Evolutionary conservation across 1,140 invertebrate genomes (phyloP).

Genomic region (Drosophila sechellia): DNA sequence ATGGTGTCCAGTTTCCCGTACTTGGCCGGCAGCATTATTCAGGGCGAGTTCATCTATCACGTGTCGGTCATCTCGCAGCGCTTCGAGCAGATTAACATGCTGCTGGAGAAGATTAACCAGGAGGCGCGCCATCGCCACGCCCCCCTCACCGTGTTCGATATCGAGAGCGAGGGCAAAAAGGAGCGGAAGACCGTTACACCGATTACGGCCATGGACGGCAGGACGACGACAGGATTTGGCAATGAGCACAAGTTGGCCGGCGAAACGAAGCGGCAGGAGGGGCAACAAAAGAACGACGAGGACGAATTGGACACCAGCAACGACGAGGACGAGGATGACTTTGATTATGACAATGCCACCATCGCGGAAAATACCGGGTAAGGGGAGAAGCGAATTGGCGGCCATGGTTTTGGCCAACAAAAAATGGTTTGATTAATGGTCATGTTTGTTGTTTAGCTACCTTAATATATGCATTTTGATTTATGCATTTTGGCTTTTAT

Average conservation of each 20-base stretch:
- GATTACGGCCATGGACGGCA: conserved; percentile 22
- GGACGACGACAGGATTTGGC: conserved; percentile 41
- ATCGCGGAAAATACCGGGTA: conserved; percentile 60
- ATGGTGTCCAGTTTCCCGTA: conserved; percentile 79
- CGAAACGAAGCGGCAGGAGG: conserved; percentile 57
- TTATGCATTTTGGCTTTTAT: neutral
- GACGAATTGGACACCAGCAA: conserved; percentile 65
- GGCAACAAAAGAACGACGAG: conserved; percentile 47
- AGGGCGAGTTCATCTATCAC: conserved; percentile 79
- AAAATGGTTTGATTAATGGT: conserved; percentile 1
- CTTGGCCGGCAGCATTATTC: conserved; percentile 75
- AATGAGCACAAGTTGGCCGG: conserved; percentile 57
- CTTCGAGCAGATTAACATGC: conserved; percentile 70
- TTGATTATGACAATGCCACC: conserved; percentile 64
- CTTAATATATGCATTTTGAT: neutral
- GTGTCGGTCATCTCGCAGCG: conserved; percentile 78
- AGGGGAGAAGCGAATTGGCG: conserved; percentile 9
- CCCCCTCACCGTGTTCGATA: conserved; percentile 72
- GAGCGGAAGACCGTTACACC: conserved; percentile 36
- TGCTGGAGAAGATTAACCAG: conserved; percentile 79
- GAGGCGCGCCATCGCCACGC: conserved; percentile 72
- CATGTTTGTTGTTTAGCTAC: neutral
- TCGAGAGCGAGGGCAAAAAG: conserved; percentile 73
- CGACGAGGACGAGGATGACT: conserved; percentile 72
- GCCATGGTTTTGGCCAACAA: neutral